phyloP scores from a whole-genome alignment of 2,888 invertebrate genomes.

The Hofmannophila pseudospretella region DNA sequence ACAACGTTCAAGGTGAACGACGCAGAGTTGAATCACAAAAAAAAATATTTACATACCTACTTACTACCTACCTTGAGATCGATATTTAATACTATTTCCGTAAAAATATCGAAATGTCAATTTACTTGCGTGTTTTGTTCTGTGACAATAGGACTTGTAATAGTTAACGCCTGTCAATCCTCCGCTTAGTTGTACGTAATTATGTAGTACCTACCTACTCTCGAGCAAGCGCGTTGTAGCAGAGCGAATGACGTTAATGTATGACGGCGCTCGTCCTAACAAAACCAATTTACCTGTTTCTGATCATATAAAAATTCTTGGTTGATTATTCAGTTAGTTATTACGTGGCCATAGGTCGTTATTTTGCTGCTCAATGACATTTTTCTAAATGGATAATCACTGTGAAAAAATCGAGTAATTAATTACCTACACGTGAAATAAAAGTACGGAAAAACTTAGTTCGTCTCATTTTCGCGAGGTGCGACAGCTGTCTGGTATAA shows the following conservation, averaged over 20 bases:
- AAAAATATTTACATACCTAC: no score
- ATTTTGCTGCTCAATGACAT: neutral
- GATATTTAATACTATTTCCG: no score
- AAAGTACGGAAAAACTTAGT: neutral
- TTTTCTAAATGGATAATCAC: no score
- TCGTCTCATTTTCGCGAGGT: neutral
- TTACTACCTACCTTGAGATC: no score
- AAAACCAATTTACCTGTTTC: constrained; percentile 4
- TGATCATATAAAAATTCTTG: neutral
- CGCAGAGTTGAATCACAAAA: neutral
- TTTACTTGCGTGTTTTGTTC: constrained; percentile 1
- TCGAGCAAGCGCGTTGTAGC: constrained; percentile 11
- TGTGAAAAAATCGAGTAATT: no score
- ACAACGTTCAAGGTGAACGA: constrained; percentile 5
- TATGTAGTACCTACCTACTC: constrained; percentile 6
- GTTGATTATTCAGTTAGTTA: no score
- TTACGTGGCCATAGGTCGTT: neutral
- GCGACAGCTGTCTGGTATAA: neutral
- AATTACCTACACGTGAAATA: neutral
- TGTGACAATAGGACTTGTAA: constrained; percentile 9
- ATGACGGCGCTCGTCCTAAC: constrained; percentile 9
- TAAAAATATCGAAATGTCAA: no score
- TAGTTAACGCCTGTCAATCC: constrained; percentile 5
- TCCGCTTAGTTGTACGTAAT: constrained; percentile 15
- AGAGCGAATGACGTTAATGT: constrained; percentile 16